Evolutionary conservation across 2,888 invertebrate species (phyloP).

Genomic region (Agriopis aurantiaria): DNA sequence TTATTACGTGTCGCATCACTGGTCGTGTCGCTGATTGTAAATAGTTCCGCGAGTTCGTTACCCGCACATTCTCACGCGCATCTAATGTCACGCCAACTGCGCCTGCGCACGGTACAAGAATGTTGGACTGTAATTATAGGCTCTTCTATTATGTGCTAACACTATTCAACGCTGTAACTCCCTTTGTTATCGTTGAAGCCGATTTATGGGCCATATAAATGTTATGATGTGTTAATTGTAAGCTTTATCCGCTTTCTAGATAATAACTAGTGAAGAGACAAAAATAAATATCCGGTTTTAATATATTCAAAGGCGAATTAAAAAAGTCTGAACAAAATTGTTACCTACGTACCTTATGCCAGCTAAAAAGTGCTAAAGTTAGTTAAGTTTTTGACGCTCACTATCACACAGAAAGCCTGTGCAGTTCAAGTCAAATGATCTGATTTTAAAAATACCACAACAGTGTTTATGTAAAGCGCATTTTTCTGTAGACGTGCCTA

Average conservation of each 20-base stretch:
- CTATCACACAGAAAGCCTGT: too few relatives aligned
- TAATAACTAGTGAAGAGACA: not conserved
- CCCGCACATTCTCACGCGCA: constrained; percentile 70
- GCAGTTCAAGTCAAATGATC: too few relatives aligned
- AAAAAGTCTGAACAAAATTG: too few relatives aligned
- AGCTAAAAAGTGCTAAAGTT: too few relatives aligned
- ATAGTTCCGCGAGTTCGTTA: constrained; percentile 71
- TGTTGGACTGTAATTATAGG: constrained; percentile 31
- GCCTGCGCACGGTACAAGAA: constrained; percentile 51
- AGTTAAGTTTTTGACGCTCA: too few relatives aligned
- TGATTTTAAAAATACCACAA: not conserved
- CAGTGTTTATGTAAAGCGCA: constrained; percentile 5
- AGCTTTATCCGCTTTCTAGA: constrained; percentile 3
- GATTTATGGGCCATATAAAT: constrained; percentile 25
- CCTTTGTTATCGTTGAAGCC: constrained; percentile 17
- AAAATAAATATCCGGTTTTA: not conserved
- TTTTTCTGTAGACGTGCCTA: constrained; percentile 37
- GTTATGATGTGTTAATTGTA: constrained; percentile 33
- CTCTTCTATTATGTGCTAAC: constrained; percentile 31
- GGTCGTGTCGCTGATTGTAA: constrained; percentile 63
- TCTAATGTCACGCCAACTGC: constrained; percentile 65
- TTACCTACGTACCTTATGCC: too few relatives aligned
- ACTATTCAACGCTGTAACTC: constrained; percentile 25
- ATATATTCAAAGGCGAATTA: too few relatives aligned
- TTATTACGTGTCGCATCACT: too few relatives aligned